Evolutionary conservation across 1,140 invertebrate species (phyloP).

Genomic region (Tetramorium alpestre): DNA sequence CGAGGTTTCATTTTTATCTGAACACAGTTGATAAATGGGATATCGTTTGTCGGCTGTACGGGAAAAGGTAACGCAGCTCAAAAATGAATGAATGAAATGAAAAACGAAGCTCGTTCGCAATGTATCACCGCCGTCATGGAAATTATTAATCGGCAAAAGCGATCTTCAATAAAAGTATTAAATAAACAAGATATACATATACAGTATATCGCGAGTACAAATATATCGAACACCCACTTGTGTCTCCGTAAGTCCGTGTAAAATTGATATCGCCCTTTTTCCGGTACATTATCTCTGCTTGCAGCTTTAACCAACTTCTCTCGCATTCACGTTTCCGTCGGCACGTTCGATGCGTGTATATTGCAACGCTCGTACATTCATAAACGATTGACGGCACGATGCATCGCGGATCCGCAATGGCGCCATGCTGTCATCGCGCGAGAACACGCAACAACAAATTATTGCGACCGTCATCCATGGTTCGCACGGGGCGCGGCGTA

Average conservation of each 20-base stretch:
- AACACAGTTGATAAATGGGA: conserved; percentile 14
- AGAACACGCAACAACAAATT: conserved; percentile 54
- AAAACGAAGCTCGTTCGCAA: conserved; percentile 28
- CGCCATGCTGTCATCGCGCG: conserved; percentile 27
- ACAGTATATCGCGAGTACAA: background rate
- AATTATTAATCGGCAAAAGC: conserved; percentile 22
- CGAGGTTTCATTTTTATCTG: conserved; percentile 34
- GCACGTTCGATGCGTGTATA: conserved; percentile 6
- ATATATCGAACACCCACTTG: background rate
- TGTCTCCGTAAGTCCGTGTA: background rate
- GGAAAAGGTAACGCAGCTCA: conserved; percentile 28
- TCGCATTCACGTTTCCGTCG: background rate
- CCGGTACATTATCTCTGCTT: conserved; percentile 6
- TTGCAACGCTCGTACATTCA: conserved; percentile 15
- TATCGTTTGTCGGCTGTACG: conserved; percentile 43
- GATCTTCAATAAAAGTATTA: conserved; percentile 8
- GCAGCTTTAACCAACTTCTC: background rate
- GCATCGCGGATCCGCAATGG: conserved; percentile 28
- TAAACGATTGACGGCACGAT: conserved; percentile 51
- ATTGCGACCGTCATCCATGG: conserved; percentile 52
- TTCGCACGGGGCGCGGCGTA: background rate
- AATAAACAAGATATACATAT: background rate
- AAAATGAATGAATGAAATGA: conserved; percentile 57
- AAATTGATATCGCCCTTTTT: conserved; percentile 28
- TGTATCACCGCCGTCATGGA: background rate